A percentile compares a stretch with the other conserved stretches of the same genome.
These are phyloP conservation scores for Mustela erminea DNA, from an alignment of 2,797 vertebrate species.

Conservation along the genomic window DNA sequence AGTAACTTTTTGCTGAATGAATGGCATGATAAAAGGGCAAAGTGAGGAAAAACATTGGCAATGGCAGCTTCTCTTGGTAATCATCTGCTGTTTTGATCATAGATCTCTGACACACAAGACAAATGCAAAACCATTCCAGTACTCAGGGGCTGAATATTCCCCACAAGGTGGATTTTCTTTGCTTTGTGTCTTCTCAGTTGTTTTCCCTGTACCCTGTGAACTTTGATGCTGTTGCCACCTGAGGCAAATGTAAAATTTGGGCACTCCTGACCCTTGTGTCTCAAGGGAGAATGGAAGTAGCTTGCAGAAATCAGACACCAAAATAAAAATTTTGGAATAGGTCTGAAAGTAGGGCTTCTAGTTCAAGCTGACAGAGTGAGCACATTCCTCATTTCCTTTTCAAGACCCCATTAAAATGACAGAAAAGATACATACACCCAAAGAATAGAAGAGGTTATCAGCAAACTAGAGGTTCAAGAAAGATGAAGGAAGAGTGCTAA, in stretches of 20 bases:
- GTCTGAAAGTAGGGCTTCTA: not conserved
- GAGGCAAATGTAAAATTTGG: conserved; percentile 10
- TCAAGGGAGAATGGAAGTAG: not conserved
- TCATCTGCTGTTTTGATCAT: not conserved
- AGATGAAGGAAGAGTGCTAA: not conserved
- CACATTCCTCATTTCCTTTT: conserved; percentile 26
- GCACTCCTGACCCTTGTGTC: not conserved
- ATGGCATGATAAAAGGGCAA: not conserved
- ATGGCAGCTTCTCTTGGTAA: not conserved
- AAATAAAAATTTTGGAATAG: not conserved
- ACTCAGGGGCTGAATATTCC: not conserved
- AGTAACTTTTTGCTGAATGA: not conserved
- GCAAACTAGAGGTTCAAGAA: not conserved
- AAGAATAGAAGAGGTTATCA: not conserved
- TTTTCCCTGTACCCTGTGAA: not conserved
- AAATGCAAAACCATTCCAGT: conserved; percentile 40
- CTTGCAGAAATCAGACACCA: not conserved
- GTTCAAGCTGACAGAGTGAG: not conserved
- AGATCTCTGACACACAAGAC: not conserved
- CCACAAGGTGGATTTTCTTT: not conserved
- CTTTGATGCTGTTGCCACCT: not conserved
- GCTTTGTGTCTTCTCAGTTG: not conserved
- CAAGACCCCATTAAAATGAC: not conserved
- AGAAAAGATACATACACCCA: not conserved
- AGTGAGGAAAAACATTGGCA: not conserved